Evolutionary conservation across 1,140 invertebrate genomes (phyloP), one percentile per base, ranked within the genome.

Genomic region (Anoplophora glabripennis): DNA sequence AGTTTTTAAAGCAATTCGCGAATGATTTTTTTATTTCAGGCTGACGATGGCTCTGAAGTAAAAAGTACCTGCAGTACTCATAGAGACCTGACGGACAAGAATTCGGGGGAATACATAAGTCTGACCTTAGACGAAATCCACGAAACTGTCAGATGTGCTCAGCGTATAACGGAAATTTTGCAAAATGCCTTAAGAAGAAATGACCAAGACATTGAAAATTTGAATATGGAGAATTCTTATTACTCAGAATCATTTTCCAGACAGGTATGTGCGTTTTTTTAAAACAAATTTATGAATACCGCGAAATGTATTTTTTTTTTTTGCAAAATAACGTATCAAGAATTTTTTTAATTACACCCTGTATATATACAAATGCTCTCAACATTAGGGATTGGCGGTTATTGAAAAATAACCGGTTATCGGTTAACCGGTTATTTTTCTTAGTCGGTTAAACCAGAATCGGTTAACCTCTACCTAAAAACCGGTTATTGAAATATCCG

Each of bases 41-140:
- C 36, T 9, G 74, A 75, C 40, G 70, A 74, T 51, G 38, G 66
- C 7, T 73, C 67, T 7, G 72, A 75, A 45, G 64, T 40, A 17
- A 72, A 70, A 63, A 75, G 73, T 56, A 68, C 60, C 18, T 66
- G 58, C n/a, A 75, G 74, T 51, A 72, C 70, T 1, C 71, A 70
- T 14, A 57, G 60, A 42, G 72, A 73, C 34, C 63, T 69, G 33
- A 73, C 67, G 15, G 74, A 74, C 15, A 71, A 68, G 52, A 67
- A 65, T 42, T 63, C 65, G 4, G 18, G 52, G 8, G 72, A 75
- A 53, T 65, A 65, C 18, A 54, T 75, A 3, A 58, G 59, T 28
- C 46, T 75, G 37, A 71, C 72, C 7, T 44, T 73, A 4, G 72
- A 75, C 9, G 74, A 75, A 55, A 55, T 73, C n/a, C 51, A 63